Base-by-base conservation (phyloP, 1,140 invertebrate species). In the Elymnias hypermnestra region DNA sequence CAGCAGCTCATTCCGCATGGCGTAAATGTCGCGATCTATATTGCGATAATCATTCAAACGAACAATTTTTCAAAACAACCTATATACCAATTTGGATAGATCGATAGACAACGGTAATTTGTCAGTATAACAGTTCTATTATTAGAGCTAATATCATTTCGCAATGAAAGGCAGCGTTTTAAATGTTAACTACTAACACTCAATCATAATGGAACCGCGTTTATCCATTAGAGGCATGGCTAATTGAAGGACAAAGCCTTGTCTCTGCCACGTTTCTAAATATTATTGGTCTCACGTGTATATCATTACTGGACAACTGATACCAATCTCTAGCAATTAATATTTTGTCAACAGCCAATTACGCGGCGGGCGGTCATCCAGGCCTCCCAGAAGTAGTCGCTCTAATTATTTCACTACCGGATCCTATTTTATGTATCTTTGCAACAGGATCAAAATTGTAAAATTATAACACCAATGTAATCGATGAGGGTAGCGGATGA, bases 311-410 rank as follows among this genome's bases (percentile, higher is more conserved):
- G 26, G 48, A 53, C 53, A 49, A 35, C 37, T 35, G 58, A 59
- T 65, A 60, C 39, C 26, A 28, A 63, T 66, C 49, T 38, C 17
- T 22, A 31, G 46, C 62, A 61, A 69, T 64, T 61, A 64, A 63
- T 52, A 51, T 58, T 67, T 69, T 66, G 62, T 68, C 61, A 64
- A 70, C 58, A 57, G 46, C 44, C 52, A 52, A 54, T 57, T 53
- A 58, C 38, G 50, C 37, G 31, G 38, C 51, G 39, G 57, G 47
- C 36, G 57, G 47, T 31, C 53, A 53, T 52, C 48, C 45, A 38
- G 50, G 29, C 44, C 21, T 26, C 25, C 21, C 8, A 5, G 21
- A 22, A 5, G 21, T 5, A 22, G 21, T 22, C n/a, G n/a, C n/a
- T n/a, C n/a, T n/a, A n/a, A n/a, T n/a, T n/a, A n/a, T n/a, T n/a